Conservation (phyloP, 1,140 invertebrate species). For the Glomeris maerens region DNA sequence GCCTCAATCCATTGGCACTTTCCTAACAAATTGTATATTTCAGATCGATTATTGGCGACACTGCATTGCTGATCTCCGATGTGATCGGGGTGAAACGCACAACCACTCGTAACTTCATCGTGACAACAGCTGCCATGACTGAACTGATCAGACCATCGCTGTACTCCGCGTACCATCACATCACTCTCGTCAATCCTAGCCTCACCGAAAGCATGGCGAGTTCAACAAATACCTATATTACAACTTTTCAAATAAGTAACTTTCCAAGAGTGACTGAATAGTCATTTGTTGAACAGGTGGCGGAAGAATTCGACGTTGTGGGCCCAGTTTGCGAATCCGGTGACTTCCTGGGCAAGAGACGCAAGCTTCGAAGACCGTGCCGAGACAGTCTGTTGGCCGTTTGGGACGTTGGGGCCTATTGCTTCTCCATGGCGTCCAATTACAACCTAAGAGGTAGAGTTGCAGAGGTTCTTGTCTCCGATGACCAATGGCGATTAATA, state of each 20-base stretch:
- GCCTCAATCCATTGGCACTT: no score
- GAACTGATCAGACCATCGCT: conserved; percentile 32
- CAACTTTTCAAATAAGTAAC: no score
- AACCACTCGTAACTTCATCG: conserved; percentile 16
- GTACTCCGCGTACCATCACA: conserved; percentile 31
- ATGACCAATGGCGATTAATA: conserved; percentile 21
- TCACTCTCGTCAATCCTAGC: conserved; percentile 22
- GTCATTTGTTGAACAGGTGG: no score
- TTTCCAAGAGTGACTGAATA: no score
- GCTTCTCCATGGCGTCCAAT: conserved; percentile 33
- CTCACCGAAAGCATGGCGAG: no score
- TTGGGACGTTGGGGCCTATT: conserved; percentile 36
- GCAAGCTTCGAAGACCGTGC: conserved; percentile 22
- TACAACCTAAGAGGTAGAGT: conserved; percentile 33
- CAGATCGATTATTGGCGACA: conserved; percentile 29
- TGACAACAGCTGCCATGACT: conserved; percentile 26
- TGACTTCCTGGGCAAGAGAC: conserved; percentile 33
- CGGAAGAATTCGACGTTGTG: conserved; percentile 28
- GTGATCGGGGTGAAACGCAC: conserved; percentile 21
- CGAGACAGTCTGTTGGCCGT: conserved; percentile 27
- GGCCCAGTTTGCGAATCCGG: conserved; percentile 36
- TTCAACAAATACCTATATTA: no score
- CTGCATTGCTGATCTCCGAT: conserved; percentile 30
- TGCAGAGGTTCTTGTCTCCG: conserved; percentile 30
- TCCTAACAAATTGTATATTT: conserved; percentile 17